Evolutionary conservation across 2,888 invertebrate genomes (phyloP), one percentile per base, ranked within the genome.

Genomic region (Campopleginae sp.): DNA sequence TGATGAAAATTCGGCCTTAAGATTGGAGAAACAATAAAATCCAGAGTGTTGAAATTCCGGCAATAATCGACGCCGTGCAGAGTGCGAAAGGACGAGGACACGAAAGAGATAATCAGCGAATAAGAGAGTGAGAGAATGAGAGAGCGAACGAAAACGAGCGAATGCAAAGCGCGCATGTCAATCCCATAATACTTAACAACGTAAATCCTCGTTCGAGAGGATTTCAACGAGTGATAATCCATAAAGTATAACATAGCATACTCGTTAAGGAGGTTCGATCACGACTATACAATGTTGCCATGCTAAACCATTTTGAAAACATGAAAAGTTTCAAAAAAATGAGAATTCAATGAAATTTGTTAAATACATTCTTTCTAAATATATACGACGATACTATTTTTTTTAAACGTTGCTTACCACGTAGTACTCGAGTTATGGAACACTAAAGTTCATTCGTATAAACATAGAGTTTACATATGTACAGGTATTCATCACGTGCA

Each of bases 171-270:
- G 66, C 23, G 33, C 63, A 58, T 76, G 54, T 23, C 72, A 70
- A 70, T 46, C 65, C 70, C 70, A 27, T 48, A 68, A 84, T 79
- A 83, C 79, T 83, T 79, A 79, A 83, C 79, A 70, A 46, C 33
- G 70, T 72, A 71, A 38, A 63, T 42, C 38, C 31, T 75, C 63
- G 70, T 44, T 70, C 63, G 61, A 46, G 44, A 33, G 74, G 44
- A 74, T 44, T 68, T 63, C n/a, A 12, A 63, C 68, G 74, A 63
- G 58, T 38, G 84, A 76, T 84, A 71, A 80, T 74, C 19, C 19
- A 82, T 72, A 48, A 75, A 31, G 19, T 14, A 48, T 70, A 70
- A 46, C 31, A 31, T 70, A 70, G 46, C 48, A 31, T 65, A 65
- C 46, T 23, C 19, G 65, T 63, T 48, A n/a, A n/a, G n/a, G n/a